Conservation (phyloP, 2,888 invertebrate species). For the Amiota mariae region DNA sequence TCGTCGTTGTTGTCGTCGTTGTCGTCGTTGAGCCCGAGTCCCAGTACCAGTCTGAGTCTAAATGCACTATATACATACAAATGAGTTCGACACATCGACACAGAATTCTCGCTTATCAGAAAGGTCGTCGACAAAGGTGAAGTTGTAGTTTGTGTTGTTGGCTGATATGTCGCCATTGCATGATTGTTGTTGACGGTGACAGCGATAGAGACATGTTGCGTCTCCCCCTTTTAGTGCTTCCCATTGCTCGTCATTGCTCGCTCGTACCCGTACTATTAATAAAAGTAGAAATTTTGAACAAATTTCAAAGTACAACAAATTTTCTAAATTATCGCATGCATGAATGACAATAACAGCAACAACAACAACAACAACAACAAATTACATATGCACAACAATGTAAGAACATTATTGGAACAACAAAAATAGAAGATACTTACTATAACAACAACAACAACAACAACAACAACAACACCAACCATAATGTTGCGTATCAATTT, state of each 20-base stretch:
- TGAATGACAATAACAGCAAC: conserved; percentile 32
- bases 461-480: background rate
- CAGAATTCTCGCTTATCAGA: conserved; percentile 14
- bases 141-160: background rate
- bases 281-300: background rate
- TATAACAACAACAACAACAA: no score
- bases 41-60: no score
- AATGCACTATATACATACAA: background rate
- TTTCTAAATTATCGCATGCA: conserved; percentile 26
- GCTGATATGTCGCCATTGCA: no score
- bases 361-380: conserved; percentile 29
- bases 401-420: conserved; percentile 14
- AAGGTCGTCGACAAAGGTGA: conserved; percentile 57
- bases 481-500: conserved; percentile 24
- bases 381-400: conserved; percentile 19
- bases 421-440: no score
- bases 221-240: no score
- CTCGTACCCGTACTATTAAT: no score
- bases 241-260: no score
- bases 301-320: conserved; percentile 9
- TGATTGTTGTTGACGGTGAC: no score
- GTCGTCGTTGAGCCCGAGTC: no score
- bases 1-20: background rate
- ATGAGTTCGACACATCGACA: background rate
- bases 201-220: no score